Percentiles rank a stretch among this genome's conserved stretches.
Evolutionary conservation across 2,113 vertebrate species (phyloP).

Genomic region (Bubo blakistoni): DNA sequence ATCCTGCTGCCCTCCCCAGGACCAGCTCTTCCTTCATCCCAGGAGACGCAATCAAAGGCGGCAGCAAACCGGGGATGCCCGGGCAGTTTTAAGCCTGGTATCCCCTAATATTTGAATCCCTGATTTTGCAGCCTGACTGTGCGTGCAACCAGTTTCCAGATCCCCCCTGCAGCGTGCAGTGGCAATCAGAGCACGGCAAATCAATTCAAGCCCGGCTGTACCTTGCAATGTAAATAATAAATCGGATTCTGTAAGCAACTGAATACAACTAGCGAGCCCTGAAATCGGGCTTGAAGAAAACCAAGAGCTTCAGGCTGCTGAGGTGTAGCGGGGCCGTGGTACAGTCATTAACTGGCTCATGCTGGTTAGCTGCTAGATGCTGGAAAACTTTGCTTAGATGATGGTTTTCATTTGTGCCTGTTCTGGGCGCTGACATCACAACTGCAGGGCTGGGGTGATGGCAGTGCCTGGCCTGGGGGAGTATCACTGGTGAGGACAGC

Average conservation of each 20-base stretch:
- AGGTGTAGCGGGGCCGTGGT: background rate
- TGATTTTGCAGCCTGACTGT: background rate
- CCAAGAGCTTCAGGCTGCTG: background rate
- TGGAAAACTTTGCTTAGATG: background rate
- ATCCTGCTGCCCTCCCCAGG: accelerated
- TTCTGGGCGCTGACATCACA: background rate
- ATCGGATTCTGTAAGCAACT: background rate
- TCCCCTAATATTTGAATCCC: background rate
- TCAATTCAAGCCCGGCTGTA: background rate
- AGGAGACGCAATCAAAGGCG: accelerated
- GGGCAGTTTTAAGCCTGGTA: background rate
- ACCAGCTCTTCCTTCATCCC: background rate
- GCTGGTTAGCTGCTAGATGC: background rate
- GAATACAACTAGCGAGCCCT: background rate
- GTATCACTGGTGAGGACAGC: background rate
- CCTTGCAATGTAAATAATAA: conserved; percentile 21
- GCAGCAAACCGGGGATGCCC: accelerated
- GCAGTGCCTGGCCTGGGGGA: background rate
- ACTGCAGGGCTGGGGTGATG: background rate
- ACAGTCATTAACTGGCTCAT: background rate
- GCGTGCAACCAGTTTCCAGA: background rate
- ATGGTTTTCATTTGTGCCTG: background rate
- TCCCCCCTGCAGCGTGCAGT: background rate
- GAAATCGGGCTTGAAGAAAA: background rate
- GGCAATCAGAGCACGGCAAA: conserved; percentile 26